These are phyloP conservation scores for Onychomys leucogaster DNA, from an alignment of 2,797 vertebrate species.

Conservation along the genomic window DNA sequence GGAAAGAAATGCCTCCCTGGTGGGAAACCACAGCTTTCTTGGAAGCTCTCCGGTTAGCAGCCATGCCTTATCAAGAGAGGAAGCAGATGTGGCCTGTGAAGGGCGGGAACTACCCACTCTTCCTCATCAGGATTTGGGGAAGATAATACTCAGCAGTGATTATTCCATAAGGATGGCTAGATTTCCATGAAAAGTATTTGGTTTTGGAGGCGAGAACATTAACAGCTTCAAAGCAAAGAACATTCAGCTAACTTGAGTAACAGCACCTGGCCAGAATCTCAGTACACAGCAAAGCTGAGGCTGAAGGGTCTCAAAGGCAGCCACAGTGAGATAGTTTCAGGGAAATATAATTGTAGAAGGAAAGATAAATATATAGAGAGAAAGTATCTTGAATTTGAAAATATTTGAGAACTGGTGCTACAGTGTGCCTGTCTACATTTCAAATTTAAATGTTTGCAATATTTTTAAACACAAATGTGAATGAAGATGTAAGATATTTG, in stretches of 20 bases:
- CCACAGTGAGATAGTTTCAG: neutral
- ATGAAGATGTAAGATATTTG: neutral
- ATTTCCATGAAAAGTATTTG: neutral
- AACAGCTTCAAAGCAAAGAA: neutral
- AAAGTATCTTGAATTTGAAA: neutral
- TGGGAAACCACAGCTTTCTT: neutral
- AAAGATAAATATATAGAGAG: neutral
- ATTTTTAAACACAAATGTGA: neutral
- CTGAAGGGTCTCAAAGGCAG: neutral
- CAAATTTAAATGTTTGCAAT: neutral
- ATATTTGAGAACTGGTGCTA: neutral
- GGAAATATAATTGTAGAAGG: neutral
- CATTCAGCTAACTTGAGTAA: neutral
- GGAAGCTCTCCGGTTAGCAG: neutral
- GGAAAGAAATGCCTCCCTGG: neutral
- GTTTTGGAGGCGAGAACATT: neutral
- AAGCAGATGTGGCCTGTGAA: neutral
- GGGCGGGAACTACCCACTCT: too few relatives aligned
- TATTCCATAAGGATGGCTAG: too few relatives aligned
- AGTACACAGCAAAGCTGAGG: neutral
- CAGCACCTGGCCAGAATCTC: too few relatives aligned
- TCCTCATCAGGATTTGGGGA: accelerated
- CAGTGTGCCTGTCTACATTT: neutral
- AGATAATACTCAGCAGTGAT: neutral
- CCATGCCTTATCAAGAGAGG: neutral